Conservation (phyloP, 1,140 invertebrate species). For the Oppia nitens region DNA sequence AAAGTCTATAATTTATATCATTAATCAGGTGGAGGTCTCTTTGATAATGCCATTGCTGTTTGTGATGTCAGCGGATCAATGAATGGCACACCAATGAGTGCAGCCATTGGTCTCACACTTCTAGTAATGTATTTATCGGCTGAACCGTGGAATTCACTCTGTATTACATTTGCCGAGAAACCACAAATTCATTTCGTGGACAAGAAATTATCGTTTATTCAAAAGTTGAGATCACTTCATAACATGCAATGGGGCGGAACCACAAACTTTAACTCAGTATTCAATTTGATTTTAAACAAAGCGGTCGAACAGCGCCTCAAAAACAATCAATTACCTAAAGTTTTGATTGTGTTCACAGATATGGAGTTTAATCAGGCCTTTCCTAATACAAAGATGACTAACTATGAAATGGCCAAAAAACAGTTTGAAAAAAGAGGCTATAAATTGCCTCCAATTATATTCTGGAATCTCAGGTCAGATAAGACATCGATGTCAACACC, state of each 20-base stretch:
- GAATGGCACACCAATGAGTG: not conserved
- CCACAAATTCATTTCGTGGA: not conserved
- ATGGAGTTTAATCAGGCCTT: slow-evolving; percentile 7
- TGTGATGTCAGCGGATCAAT: slow-evolving; percentile 14
- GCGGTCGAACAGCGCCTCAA: not conserved
- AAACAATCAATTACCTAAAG: not conserved
- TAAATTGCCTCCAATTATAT: not conserved
- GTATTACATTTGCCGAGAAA: slow-evolving; percentile 1
- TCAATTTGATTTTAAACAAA: slow-evolving; percentile 2
- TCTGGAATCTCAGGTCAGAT: slow-evolving; percentile 8
- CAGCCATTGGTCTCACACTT: slow-evolving; percentile 4
- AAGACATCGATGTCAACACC: slow-evolving; percentile 3
- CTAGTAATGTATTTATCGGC: not conserved
- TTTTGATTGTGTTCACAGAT: slow-evolving; percentile 8
- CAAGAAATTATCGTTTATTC: not conserved
- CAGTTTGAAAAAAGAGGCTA: slow-evolving; percentile 5
- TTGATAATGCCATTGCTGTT: not conserved
- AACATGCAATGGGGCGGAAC: not conserved
- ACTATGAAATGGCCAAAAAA: not conserved
- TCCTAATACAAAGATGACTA: not conserved
- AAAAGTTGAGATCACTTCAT: not conserved
- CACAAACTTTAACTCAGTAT: slow-evolving; percentile 2
- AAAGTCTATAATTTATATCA: not conserved
- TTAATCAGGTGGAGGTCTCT: not conserved
- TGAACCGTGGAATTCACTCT: not conserved